A percentile compares a stretch with the other conserved stretches of the same genome.
Evolutionary conservation across 2,888 invertebrate species (phyloP).

Genomic region (Eugnorisma glareosa): DNA sequence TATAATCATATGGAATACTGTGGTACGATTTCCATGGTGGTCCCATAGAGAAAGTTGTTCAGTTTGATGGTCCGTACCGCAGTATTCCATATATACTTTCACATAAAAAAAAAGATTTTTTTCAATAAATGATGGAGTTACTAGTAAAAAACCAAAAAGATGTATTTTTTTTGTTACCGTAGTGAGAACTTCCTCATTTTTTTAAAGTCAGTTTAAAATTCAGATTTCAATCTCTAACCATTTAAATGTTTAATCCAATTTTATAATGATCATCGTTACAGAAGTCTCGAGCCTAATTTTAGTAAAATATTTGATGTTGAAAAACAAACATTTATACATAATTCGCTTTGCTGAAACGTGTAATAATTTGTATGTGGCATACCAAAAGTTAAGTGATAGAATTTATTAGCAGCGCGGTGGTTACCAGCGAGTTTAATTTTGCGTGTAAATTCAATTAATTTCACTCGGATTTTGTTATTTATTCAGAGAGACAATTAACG

Average conservation of each 20-base stretch:
- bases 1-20: too few species aligned
- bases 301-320: constrained; percentile 11
- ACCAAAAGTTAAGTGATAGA: constrained; percentile 32
- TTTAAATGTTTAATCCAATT: neutral
- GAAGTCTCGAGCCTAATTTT: neutral
- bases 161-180: too few species aligned
- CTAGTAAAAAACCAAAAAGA: too few species aligned
- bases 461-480: constrained; percentile 20
- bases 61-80: too few species aligned
- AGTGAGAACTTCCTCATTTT: too few species aligned
- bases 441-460: constrained; percentile 40
- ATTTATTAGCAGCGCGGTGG: constrained; percentile 31
- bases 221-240: neutral
- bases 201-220: too few species aligned
- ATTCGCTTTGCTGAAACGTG: constrained; percentile 24
- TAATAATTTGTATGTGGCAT: constrained; percentile 42
- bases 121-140: too few species aligned
- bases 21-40: too few species aligned
- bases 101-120: too few species aligned
- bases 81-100: too few species aligned
- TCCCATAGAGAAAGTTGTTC: too few species aligned
- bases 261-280: neutral
- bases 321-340: constrained; percentile 33
- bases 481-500: constrained; percentile 11
- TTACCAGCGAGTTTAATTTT: constrained; percentile 30